phyloP scores from a whole-genome alignment of 1,140 invertebrate genomes.

The Pogonognathellus flavescens region DNA sequence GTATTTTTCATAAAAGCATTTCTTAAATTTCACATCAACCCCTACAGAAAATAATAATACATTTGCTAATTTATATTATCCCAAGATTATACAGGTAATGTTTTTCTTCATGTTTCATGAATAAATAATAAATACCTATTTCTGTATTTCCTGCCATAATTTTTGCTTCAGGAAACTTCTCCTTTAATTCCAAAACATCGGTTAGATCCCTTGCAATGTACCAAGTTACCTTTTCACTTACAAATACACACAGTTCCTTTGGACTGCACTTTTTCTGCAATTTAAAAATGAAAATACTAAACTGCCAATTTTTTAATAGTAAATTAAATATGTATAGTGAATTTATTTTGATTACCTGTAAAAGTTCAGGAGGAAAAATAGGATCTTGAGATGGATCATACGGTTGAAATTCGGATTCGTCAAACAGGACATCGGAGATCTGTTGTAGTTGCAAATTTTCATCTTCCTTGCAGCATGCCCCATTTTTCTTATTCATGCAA shows the following conservation, averaged over 20 bases:
- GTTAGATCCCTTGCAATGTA: neutral
- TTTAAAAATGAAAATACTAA: neutral
- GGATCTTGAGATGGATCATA: conserved; percentile 73
- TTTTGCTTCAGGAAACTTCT: conserved; percentile 80
- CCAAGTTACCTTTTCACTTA: conserved; percentile 36
- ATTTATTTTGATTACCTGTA: neutral
- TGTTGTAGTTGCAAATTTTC: conserved; percentile 34
- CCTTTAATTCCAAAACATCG: conserved; percentile 78
- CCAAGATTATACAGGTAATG: too few species aligned
- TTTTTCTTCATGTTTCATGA: neutral
- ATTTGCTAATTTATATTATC: neutral
- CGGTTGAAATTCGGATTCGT: conserved; percentile 67
- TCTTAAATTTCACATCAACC: conserved; percentile 92
- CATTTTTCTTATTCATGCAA: conserved; percentile 11
- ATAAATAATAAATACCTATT: conserved; percentile 75
- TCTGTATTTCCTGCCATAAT: conserved; percentile 95
- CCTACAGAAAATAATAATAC: neutral
- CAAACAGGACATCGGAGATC: conserved; percentile 46
- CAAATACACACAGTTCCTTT: neutral
- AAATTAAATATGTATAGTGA: neutral
- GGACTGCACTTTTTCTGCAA: neutral
- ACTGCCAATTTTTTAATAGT: neutral
- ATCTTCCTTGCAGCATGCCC: conserved; percentile 65
- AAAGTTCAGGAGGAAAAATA: conserved; percentile 75
- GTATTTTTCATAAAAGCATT: conserved; percentile 83